A percentile compares a stretch with the other conserved stretches of the same genome.
phyloP scores from a whole-genome alignment of 2,888 invertebrate species.

The Lumbricus terrestris region DNA sequence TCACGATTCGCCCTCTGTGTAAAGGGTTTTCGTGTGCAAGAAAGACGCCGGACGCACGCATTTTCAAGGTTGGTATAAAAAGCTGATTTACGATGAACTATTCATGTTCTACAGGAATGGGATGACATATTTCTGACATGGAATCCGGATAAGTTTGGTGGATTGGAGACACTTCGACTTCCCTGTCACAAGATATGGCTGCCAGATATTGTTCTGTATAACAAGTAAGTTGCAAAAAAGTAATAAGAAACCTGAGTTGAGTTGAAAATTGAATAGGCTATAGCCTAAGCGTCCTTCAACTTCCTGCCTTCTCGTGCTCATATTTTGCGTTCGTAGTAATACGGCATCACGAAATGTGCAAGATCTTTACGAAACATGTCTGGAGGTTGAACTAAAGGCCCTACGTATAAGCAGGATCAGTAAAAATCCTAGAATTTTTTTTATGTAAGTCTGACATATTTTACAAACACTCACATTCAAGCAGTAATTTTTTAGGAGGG shows the following conservation, averaged over 20 bases:
- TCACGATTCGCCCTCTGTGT: not conserved
- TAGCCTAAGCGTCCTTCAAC: not conserved
- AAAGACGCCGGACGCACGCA: not conserved
- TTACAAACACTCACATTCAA: too few relatives aligned
- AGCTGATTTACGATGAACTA: too few relatives aligned
- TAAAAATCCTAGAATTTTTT: too few relatives aligned
- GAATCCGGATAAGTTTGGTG: conserved; percentile 70
- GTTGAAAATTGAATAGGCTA: too few relatives aligned
- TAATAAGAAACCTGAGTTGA: not conserved
- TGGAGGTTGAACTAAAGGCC: too few relatives aligned
- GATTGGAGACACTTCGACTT: conserved; percentile 67
- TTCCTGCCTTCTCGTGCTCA: not conserved
- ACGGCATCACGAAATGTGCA: too few relatives aligned
- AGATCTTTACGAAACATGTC: too few relatives aligned
- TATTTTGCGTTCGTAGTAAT: too few relatives aligned
- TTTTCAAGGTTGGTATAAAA: too few relatives aligned
- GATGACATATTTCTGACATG: conserved; percentile 72
- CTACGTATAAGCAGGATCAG: too few relatives aligned
- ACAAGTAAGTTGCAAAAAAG: conserved; percentile 62
- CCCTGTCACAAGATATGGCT: conserved; percentile 72
- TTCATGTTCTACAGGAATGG: conserved; percentile 64
- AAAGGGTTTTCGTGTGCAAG: not conserved
- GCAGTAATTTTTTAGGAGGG: too few relatives aligned
- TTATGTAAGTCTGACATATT: too few relatives aligned
- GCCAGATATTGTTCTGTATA: conserved; percentile 75